Evolutionary conservation across 2,113 vertebrate genomes (phyloP).

Genomic region (Tauraco erythrolophus): DNA sequence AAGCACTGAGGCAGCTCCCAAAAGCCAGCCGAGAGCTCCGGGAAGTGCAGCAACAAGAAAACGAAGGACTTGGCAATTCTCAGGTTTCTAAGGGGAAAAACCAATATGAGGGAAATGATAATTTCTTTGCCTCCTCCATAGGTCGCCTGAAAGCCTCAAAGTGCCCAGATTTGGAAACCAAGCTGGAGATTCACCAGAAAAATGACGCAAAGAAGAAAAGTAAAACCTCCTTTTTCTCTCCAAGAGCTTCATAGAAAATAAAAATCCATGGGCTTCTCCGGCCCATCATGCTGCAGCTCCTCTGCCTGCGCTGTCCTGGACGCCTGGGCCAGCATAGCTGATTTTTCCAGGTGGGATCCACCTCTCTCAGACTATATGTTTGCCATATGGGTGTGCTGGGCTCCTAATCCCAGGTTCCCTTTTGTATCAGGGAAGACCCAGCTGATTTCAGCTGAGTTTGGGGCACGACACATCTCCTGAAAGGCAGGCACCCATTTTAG

Average conservation of each 20-base stretch:
- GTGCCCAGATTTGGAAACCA: background rate
- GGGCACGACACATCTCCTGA: background rate
- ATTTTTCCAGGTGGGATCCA: background rate
- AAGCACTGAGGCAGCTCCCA: background rate
- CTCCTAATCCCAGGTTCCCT: background rate
- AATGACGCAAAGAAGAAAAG: background rate
- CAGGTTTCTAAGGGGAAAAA: background rate
- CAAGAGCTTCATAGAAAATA: background rate
- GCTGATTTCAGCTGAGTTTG: background rate
- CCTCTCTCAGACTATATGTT: background rate
- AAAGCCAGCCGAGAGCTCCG: background rate
- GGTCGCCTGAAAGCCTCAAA: background rate
- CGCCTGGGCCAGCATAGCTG: background rate
- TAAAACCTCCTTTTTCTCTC: background rate
- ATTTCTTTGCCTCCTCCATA: background rate
- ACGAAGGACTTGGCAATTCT: background rate
- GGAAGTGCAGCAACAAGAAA: background rate
- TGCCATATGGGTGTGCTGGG: background rate
- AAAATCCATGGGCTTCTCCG: background rate
- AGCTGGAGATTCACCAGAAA: background rate
- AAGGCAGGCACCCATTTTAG: background rate
- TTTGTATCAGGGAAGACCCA: background rate
- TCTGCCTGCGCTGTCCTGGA: background rate
- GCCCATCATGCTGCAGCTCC: fast-evolving
- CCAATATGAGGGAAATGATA: fast-evolving